These are phyloP conservation scores for Mylabris phalerata DNA, from an alignment of 1,140 invertebrate genomes.

Conservation along the genomic window DNA sequence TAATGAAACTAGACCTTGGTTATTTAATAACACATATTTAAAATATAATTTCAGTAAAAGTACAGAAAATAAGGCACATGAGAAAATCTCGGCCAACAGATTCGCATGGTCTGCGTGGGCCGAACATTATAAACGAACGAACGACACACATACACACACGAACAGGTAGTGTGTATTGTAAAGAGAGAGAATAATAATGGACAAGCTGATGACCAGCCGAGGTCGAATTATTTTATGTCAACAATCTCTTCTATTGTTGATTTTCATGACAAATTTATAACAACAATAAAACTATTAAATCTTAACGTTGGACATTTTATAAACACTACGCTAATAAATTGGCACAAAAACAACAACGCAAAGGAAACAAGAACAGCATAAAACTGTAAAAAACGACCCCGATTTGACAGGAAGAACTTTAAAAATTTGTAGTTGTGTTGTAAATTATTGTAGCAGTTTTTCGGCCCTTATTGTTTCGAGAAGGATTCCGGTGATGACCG, in stretches of 20 bases:
- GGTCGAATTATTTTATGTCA: constrained; percentile 15
- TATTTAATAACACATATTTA: constrained; percentile 31
- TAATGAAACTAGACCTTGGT: constrained; percentile 25
- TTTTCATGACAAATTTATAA: background rate
- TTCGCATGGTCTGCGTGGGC: constrained; percentile 33
- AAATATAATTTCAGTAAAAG: constrained; percentile 29
- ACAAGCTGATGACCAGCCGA: constrained; percentile 15
- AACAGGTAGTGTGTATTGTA: background rate
- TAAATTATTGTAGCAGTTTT: no score
- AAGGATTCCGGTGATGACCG: constrained; percentile 22
- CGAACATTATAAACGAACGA: constrained; percentile 7
- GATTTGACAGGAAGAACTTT: no score
- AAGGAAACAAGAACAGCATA: no score
- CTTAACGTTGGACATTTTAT: no score
- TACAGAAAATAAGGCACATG: constrained; percentile 29
- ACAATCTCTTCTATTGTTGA: constrained; percentile 5
- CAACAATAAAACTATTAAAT: background rate
- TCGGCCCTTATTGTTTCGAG: background rate
- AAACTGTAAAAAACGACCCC: no score
- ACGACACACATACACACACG: background rate
- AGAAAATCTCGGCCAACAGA: constrained; percentile 31
- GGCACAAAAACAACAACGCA: no score
- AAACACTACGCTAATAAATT: no score
- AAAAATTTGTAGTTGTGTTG: no score
- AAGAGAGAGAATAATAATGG: background rate